These are phyloP conservation scores for Malacoraja senta DNA, from an alignment of 2,797 vertebrate genomes.

Conservation along the genomic window DNA sequence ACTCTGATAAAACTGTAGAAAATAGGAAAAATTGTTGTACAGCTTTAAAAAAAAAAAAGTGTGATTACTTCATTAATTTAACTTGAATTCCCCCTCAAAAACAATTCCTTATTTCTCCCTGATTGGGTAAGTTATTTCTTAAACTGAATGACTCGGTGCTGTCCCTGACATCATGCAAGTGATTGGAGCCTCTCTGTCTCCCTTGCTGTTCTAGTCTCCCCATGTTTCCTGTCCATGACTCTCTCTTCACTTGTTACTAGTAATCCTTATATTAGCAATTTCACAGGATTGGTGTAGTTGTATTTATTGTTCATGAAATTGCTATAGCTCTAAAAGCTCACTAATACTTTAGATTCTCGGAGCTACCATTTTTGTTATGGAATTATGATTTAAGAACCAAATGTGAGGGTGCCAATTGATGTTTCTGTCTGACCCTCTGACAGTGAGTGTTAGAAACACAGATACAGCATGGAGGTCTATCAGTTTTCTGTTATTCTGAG, in stretches of 20 bases:
- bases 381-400: neutral
- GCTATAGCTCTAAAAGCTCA: neutral
- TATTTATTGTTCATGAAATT: neutral
- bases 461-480: neutral
- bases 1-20: neutral
- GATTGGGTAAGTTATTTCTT: neutral
- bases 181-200: neutral
- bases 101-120: neutral
- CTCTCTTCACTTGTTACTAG: neutral
- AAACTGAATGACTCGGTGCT: neutral
- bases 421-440: too few relatives aligned
- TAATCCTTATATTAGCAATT: neutral
- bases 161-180: neutral
- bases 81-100: neutral
- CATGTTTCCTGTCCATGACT: neutral
- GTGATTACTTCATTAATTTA: neutral
- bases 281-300: neutral
- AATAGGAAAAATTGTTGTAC: neutral
- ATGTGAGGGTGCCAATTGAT: neutral
- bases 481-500: neutral
- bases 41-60: neutral
- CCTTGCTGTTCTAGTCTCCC: neutral
- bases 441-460: neutral
- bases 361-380: neutral
- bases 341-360: neutral